Base-by-base conservation (phyloP, 2,888 invertebrate genomes). In the Orchesella flavescens region DNA sequence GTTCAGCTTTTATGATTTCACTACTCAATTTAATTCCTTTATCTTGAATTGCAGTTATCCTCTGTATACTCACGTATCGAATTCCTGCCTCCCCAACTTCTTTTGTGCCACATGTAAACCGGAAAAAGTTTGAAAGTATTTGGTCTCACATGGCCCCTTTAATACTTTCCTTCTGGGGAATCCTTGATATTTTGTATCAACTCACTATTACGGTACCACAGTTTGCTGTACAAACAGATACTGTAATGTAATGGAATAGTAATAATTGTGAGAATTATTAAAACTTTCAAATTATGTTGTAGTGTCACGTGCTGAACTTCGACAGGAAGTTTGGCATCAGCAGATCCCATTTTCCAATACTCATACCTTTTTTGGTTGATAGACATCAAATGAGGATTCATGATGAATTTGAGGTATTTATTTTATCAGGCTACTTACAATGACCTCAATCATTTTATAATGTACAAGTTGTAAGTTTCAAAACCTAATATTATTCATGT, bases 21-120 rank as follows among this genome's bases (percentile, higher is more conserved):
- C 7, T 34, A 34, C 34, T n/a, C n/a, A n/a, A 34, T 4, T 34
- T 34, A 34, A 34, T 34, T 34, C 2, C 34, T 34, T 34, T n/a
- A n/a, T 2, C 34, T 34, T 7, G 7, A 34, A 17, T 65, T 65
- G 13, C n/a, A 65, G 65, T 65, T 21, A 1, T 43, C 1, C n/a
- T 43, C 24, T 65, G 65, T n/a, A 65, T 65, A 15, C 10, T 34
- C 4, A n/a, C 65, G 12, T 65, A 65, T 19, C 17, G 15, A 13
- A 65, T 65, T 43, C 65, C 65, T n/a, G 65, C 65, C 0, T 65
- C 65, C 13, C 65, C 65, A 43, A 43, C n/a, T 43, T 34, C 65
- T n/a, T 65, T 65, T 65, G 10, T n/a, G 1, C 34, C 65, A 65
- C 34, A 34, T 15, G 17, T 65, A 44, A n/a, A 23, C 24, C 7